These are phyloP conservation scores for Volucella bombylans DNA, from an alignment of 2,888 invertebrate species.

Conservation along the genomic window DNA sequence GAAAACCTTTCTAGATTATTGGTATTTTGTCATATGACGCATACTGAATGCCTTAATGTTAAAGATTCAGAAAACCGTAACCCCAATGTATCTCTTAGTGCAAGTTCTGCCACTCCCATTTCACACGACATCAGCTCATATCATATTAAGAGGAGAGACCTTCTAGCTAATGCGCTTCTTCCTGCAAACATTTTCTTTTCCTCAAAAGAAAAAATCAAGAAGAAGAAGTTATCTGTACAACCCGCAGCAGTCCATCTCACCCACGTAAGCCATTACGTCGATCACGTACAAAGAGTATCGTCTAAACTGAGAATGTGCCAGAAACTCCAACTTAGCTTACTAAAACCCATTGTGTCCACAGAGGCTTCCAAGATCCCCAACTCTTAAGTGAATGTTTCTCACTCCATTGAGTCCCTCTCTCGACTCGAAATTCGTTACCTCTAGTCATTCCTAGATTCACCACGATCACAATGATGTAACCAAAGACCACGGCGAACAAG, in stretches of 20 bases:
- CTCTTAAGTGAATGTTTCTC: constrained; percentile 62
- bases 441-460: constrained; percentile 29
- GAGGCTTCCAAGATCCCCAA: constrained; percentile 16
- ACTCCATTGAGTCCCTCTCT: constrained; percentile 53
- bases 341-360: not conserved
- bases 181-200: constrained; percentile 20
- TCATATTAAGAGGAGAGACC: constrained; percentile 54
- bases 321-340: constrained; percentile 20
- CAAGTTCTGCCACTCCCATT: constrained; percentile 63
- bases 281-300: constrained; percentile 36
- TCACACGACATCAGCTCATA: constrained; percentile 19
- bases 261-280: constrained; percentile 19
- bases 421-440: constrained; percentile 10
- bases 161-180: constrained; percentile 43
- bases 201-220: not conserved
- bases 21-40: constrained; percentile 29
- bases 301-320: constrained; percentile 35
- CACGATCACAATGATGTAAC: constrained; percentile 64
- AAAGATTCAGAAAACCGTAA: constrained; percentile 32
- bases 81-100: constrained; percentile 39
- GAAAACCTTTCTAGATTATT: constrained; percentile 34
- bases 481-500: constrained; percentile 47
- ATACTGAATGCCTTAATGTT: constrained; percentile 25
- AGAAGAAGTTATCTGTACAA: not conserved
- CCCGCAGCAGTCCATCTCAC: constrained; percentile 15